Percentiles rank a stretch among this genome's conserved stretches.
Evolutionary conservation across 2,888 invertebrate genomes (phyloP).

Genomic region (Syrphus vitripennis): DNA sequence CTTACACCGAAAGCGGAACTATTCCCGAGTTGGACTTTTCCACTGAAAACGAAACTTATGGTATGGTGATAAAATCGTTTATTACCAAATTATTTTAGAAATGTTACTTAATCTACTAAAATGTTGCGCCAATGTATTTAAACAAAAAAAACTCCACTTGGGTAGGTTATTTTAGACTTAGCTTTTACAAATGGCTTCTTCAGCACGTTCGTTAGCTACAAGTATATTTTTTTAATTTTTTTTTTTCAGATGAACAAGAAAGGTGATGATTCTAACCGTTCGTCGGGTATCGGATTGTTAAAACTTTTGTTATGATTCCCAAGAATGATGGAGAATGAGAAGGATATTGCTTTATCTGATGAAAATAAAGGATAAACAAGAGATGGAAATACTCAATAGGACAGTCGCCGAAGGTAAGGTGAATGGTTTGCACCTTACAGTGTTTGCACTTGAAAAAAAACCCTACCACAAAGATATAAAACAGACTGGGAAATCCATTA

Average conservation of each 20-base stretch:
- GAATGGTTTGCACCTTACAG: slow-evolving; percentile 49
- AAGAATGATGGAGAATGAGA: background rate
- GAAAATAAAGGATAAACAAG: slow-evolving; percentile 34
- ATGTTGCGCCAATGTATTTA: too few relatives aligned
- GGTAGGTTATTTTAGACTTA: background rate
- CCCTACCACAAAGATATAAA: background rate
- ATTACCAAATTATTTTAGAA: too few relatives aligned
- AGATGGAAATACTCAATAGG: slow-evolving; percentile 20
- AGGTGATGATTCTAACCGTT: background rate
- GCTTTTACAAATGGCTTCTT: slow-evolving; percentile 25
- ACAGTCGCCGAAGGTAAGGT: slow-evolving; percentile 44
- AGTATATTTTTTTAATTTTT: slow-evolving; percentile 23
- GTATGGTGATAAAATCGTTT: too few relatives aligned
- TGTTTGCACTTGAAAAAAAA: slow-evolving; percentile 57
- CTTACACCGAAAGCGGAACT: too few relatives aligned
- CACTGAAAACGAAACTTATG: too few relatives aligned
- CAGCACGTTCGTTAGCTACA: slow-evolving; percentile 4
- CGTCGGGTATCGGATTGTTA: background rate
- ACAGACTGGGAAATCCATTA: slow-evolving; percentile 28
- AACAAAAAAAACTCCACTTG: background rate
- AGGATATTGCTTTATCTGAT: background rate
- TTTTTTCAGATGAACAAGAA: background rate
- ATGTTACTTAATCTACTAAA: too few relatives aligned
- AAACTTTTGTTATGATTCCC: background rate
- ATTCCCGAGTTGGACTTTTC: too few relatives aligned